Percentiles rank a stretch among this genome's conserved stretches.
Evolutionary conservation across 1,140 invertebrate species (phyloP).

Genomic region (Rhyacophila brunnea): DNA sequence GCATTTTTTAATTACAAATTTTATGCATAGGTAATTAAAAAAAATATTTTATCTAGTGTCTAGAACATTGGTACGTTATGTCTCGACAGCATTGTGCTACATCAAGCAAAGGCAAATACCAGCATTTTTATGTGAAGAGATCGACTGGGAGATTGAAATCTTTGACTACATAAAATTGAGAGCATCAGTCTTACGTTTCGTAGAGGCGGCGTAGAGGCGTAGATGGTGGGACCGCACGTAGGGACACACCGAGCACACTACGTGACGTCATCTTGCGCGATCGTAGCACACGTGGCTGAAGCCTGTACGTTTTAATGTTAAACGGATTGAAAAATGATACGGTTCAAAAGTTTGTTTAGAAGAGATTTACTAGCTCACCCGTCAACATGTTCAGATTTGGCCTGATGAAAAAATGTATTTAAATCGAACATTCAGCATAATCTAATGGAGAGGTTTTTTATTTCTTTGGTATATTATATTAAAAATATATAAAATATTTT

Average conservation of each 20-base stretch:
- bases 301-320: constrained; percentile 25
- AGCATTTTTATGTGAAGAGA: neutral
- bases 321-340: constrained; percentile 33
- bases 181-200: constrained; percentile 20
- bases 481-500: too few relatives aligned
- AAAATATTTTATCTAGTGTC: too few relatives aligned
- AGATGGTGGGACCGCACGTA: constrained; percentile 20
- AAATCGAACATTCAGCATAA: constrained; percentile 7
- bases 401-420: neutral
- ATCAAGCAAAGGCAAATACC: neutral
- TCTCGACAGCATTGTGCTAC: too few relatives aligned
- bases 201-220: constrained; percentile 7
- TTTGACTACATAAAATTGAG: constrained; percentile 24
- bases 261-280: constrained; percentile 31
- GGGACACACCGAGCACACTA: constrained; percentile 3
- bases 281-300: constrained; percentile 8
- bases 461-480: too few relatives aligned
- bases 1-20: too few relatives aligned
- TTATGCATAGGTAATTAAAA: too few relatives aligned
- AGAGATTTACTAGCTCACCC: neutral
- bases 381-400: too few relatives aligned
- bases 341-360: constrained; percentile 7
- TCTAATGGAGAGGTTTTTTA: constrained; percentile 1
- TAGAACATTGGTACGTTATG: too few relatives aligned
- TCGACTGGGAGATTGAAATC: constrained; percentile 26